phyloP scores from a whole-genome alignment of 2,113 vertebrate genomes.

The Ranitomeya imitator region DNA sequence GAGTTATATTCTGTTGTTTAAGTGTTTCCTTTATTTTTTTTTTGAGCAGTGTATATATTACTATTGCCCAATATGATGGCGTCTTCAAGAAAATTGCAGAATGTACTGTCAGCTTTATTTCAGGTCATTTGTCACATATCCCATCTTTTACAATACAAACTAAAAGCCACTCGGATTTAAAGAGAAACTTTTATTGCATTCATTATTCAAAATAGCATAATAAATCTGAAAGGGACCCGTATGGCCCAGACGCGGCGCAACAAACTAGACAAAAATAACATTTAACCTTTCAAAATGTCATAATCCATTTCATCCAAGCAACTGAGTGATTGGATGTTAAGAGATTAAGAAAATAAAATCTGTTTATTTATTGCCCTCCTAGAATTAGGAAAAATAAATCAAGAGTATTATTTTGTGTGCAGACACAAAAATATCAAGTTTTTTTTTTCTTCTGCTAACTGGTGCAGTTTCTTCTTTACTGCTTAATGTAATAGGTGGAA shows the following conservation, averaged over 20 bases:
- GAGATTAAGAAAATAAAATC: slow-evolving; percentile 55
- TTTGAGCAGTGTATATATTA: too few relatives aligned
- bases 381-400: slow-evolving; percentile 53
- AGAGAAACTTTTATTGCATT: slow-evolving; percentile 58
- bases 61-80: not conserved
- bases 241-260: slow-evolving; percentile 25
- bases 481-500: slow-evolving; percentile 19
- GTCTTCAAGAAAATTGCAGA: not conserved
- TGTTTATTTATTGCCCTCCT: slow-evolving; percentile 54
- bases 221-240: slow-evolving; percentile 16
- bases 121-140: not conserved
- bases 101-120: not conserved
- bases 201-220: slow-evolving; percentile 54
- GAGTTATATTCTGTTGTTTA: too few relatives aligned
- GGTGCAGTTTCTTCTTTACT: slow-evolving; percentile 23
- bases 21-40: too few relatives aligned
- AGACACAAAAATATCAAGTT: slow-evolving; percentile 44
- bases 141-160: not conserved
- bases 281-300: slow-evolving; percentile 46
- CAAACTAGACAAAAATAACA: slow-evolving; percentile 49
- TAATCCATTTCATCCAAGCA: slow-evolving; percentile 42
- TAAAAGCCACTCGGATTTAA: slow-evolving; percentile 22
- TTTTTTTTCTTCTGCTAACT: not conserved
- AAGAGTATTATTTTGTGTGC: slow-evolving; percentile 28
- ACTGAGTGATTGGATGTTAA: slow-evolving; percentile 8